Percentiles rank a stretch among this genome's conserved stretches.
Conservation (phyloP, 1,140 invertebrate genomes). For the Drosophila sechellia region DNA sequence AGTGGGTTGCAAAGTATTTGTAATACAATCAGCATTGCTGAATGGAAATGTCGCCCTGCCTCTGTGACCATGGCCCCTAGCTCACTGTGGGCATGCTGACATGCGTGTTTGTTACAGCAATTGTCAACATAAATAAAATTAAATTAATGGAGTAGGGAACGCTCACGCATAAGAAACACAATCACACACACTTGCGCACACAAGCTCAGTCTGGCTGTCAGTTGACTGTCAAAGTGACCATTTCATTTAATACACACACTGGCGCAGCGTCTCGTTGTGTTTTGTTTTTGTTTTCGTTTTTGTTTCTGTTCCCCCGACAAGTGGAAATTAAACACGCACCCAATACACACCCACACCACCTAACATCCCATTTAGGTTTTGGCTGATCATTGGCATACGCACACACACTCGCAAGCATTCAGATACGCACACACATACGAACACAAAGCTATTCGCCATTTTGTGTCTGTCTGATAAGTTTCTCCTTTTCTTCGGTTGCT, state of each 20-base stretch:
- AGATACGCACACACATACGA: slow-evolving; percentile 7
- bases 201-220: slow-evolving; percentile 55
- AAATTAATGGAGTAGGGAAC: slow-evolving; percentile 59
- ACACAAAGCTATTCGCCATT: slow-evolving; percentile 30
- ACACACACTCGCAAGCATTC: slow-evolving; percentile 8
- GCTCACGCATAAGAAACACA: slow-evolving; percentile 16
- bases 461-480: slow-evolving; percentile 31
- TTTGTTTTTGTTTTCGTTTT: slow-evolving; percentile 2
- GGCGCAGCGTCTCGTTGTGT: slow-evolving; percentile 22
- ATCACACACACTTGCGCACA: slow-evolving; percentile 14
- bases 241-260: slow-evolving; percentile 64
- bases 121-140: slow-evolving; percentile 83
- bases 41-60: slow-evolving; percentile 19
- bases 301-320: slow-evolving; percentile 48
- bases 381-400: slow-evolving; percentile 60
- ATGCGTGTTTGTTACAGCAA: slow-evolving; percentile 64
- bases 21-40: slow-evolving; percentile 58
- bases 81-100: slow-evolving; percentile 24
- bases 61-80: slow-evolving; percentile 30
- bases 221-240: slow-evolving; percentile 77
- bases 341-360: slow-evolving; percentile 17
- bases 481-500: slow-evolving; percentile 13
- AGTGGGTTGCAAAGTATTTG: slow-evolving; percentile 59
- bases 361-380: slow-evolving; percentile 37
- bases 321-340: slow-evolving; percentile 77